phyloP scores from a whole-genome alignment of 92 coral and sea anemone species.

The Isaurus tuberculatus region DNA sequence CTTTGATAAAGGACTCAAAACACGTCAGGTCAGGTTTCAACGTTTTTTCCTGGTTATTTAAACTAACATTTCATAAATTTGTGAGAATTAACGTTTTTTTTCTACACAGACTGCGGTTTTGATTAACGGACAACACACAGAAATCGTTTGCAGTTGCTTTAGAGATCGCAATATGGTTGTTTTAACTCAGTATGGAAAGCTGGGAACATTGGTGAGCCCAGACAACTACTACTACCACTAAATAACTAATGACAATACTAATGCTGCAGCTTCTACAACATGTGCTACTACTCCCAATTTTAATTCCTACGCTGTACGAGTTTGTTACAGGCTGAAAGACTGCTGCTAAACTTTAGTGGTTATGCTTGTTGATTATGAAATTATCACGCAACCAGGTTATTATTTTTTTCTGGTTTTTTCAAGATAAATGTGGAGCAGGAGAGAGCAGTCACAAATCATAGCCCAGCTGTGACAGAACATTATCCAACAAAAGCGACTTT shows the following conservation, averaged over 20 bases:
- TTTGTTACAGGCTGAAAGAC: too few species aligned
- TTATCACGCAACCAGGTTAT: neutral
- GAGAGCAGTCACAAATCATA: neutral
- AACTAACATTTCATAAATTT: neutral
- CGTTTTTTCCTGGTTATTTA: neutral
- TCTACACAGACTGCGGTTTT: conserved; percentile 60
- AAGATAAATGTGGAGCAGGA: conserved; percentile 33
- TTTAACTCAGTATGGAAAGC: conserved; percentile 80
- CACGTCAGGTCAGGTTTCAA: conserved; percentile 56
- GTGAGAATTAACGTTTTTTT: neutral
- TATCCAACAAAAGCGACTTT: conserved; percentile 46
- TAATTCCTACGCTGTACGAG: too few species aligned
- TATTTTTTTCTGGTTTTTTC: neutral
- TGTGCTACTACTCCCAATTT: too few species aligned
- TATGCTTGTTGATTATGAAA: too few species aligned
- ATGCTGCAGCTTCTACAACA: too few species aligned
- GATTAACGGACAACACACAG: conserved; percentile 71
- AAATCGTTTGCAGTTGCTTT: conserved; percentile 67
- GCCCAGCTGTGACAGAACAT: neutral
- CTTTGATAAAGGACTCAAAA: conserved; percentile 3
- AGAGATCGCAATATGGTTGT: conserved; percentile 72
- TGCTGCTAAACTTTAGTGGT: too few species aligned
- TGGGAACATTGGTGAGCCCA: conserved; percentile 76
- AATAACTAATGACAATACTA: too few species aligned
- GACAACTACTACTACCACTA: neutral